phyloP scores from a whole-genome alignment of 2,797 vertebrate genomes.

The Columba guinea region DNA sequence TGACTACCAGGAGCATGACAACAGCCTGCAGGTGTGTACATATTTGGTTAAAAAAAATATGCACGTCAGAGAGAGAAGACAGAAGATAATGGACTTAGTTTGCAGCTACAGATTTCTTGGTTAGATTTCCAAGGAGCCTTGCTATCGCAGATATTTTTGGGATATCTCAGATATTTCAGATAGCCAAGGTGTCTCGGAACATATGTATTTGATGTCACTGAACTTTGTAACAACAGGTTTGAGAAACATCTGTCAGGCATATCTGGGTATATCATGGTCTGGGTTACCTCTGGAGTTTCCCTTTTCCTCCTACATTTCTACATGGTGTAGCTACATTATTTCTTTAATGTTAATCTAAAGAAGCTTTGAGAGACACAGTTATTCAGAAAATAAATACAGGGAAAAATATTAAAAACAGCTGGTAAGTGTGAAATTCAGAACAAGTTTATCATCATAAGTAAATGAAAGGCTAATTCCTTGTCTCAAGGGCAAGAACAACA shows the following conservation, averaged over 20 bases:
- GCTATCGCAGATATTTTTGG: neutral
- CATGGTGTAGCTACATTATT: neutral
- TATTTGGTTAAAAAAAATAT: neutral
- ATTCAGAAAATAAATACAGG: neutral
- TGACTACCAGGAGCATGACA: neutral
- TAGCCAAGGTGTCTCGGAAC: neutral
- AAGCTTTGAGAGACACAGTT: neutral
- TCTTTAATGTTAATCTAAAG: neutral
- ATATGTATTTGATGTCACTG: accelerated
- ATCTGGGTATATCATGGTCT: neutral
- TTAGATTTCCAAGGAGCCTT: neutral
- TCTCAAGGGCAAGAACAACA: neutral
- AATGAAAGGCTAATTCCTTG: neutral
- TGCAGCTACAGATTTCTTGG: neutral
- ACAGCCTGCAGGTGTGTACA: neutral
- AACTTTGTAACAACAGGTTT: neutral
- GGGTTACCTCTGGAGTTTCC: neutral
- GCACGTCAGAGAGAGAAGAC: neutral
- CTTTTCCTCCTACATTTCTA: neutral
- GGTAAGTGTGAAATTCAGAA: neutral
- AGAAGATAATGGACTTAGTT: neutral
- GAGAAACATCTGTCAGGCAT: neutral
- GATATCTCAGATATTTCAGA: neutral
- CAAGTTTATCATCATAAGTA: neutral
- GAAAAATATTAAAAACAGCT: neutral